phyloP scores from a whole-genome alignment of 1,140 invertebrate genomes.

The Nymphalis io region DNA sequence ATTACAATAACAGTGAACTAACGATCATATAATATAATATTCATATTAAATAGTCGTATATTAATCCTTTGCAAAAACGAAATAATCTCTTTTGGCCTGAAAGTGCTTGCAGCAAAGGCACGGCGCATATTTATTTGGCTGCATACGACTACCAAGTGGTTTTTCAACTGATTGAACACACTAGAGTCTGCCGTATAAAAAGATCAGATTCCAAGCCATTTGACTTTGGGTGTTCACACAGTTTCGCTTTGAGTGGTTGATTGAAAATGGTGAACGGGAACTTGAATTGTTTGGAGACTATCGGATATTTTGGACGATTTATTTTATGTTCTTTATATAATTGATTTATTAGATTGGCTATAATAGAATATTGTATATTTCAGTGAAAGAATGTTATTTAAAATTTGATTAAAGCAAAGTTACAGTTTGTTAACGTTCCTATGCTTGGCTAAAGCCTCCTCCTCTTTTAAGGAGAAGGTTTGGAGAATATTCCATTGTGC shows the following conservation, averaged over 20 bases:
- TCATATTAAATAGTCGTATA: not conserved
- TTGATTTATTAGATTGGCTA: no score
- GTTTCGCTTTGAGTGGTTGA: constrained; percentile 29
- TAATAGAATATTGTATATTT: no score
- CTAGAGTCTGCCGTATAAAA: constrained; percentile 33
- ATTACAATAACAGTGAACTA: no score
- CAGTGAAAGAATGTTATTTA: no score
- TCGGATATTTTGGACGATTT: constrained; percentile 18
- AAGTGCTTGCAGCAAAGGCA: constrained; percentile 15
- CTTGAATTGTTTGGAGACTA: constrained; percentile 18
- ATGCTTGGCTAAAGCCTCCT: no score
- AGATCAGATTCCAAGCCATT: constrained; percentile 32
- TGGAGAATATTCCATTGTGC: no score
- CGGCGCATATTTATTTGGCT: constrained; percentile 39
- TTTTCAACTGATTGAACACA: constrained; percentile 52
- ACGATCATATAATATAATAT: not conserved
- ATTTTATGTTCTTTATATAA: not conserved
- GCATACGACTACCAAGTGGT: constrained; percentile 39
- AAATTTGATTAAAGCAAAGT: no score
- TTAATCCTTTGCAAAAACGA: not conserved
- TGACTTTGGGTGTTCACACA: constrained; percentile 34
- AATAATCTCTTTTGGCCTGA: not conserved
- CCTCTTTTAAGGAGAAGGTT: no score
- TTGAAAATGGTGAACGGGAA: constrained; percentile 24
- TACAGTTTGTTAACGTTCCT: no score